Percentiles rank a stretch among this genome's conserved stretches.
phyloP scores from a whole-genome alignment of 2,113 vertebrate genomes.

The Dipodomys spectabilis region DNA sequence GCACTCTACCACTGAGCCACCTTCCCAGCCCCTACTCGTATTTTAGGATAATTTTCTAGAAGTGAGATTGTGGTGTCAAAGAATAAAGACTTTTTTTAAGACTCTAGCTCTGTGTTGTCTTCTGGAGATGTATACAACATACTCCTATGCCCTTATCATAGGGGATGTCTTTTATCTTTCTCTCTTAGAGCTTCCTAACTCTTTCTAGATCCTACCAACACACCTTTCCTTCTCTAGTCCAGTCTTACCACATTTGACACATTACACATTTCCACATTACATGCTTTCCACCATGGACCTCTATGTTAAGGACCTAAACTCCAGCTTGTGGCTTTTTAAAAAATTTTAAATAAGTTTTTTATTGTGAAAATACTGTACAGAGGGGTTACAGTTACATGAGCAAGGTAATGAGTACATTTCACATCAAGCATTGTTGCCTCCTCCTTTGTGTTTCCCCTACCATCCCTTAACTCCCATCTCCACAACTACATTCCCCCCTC shows the following conservation, averaged over 20 bases:
- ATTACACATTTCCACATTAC: too few relatives aligned
- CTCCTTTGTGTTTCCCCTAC: too few relatives aligned
- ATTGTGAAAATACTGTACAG: too few relatives aligned
- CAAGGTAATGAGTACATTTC: too few relatives aligned
- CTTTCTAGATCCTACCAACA: background rate
- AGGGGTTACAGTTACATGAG: too few relatives aligned
- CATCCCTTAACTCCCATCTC: too few relatives aligned
- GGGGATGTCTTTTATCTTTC: background rate
- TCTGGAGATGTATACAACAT: rapidly evolving
- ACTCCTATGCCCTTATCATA: rapidly evolving
- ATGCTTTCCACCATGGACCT: background rate
- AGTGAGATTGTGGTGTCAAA: background rate
- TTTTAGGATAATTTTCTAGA: background rate
- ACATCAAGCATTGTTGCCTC: too few relatives aligned
- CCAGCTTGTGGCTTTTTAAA: background rate
- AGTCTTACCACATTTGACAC: background rate
- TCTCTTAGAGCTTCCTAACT: background rate
- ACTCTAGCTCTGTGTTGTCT: background rate
- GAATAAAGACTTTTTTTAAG: background rate
- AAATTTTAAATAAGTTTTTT: too few relatives aligned
- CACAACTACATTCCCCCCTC: too few relatives aligned
- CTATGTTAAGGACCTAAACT: rapidly evolving
- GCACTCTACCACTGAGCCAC: too few relatives aligned
- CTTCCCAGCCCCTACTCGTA: background rate
- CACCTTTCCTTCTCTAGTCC: background rate